A percentile compares a stretch with the other conserved stretches of the same genome.
Conservation (phyloP, 2,888 invertebrate genomes). For the Watsonalla binaria region DNA sequence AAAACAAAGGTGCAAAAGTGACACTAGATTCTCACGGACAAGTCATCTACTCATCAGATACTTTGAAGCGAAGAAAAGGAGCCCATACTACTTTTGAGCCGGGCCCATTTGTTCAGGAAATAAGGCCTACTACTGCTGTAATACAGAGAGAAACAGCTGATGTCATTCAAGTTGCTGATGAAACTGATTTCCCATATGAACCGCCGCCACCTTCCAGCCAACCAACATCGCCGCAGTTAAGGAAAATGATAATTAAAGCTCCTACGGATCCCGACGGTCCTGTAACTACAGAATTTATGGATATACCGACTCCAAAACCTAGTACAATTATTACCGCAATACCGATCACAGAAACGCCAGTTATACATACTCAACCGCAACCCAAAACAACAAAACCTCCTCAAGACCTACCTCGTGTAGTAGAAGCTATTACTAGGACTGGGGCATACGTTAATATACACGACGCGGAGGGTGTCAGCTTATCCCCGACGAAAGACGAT, state of each 20-base stretch:
- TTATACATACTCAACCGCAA: conserved; percentile 37
- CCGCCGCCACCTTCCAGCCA: conserved; percentile 57
- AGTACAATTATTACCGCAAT: conserved; percentile 81
- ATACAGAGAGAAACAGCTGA: conserved; percentile 65
- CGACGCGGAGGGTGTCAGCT: conserved; percentile 79
- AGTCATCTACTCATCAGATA: conserved; percentile 93
- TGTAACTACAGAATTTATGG: conserved; percentile 76
- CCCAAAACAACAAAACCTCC: conserved; percentile 43
- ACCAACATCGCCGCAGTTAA: conserved; percentile 82
- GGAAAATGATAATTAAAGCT: conserved; percentile 81
- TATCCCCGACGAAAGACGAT: conserved; percentile 80
- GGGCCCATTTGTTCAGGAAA: conserved; percentile 88
- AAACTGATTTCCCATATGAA: conserved; percentile 70
- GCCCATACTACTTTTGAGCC: conserved; percentile 93
- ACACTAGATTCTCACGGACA: conserved; percentile 91
- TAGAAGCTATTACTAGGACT: conserved; percentile 69
- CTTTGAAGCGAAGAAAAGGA: conserved; percentile 87
- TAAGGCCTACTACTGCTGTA: conserved; percentile 57
- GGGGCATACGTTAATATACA: conserved; percentile 87
- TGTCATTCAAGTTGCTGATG: conserved; percentile 59
- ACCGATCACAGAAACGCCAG: conserved; percentile 56
- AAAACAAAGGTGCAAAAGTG: conserved; percentile 85
- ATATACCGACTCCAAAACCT: conserved; percentile 77
- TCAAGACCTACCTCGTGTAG: conserved; percentile 61
- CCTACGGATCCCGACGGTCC: conserved; percentile 64